Evolutionary conservation across 2,113 vertebrate genomes (phyloP).

Genomic region (Dasyurus viverrinus): DNA sequence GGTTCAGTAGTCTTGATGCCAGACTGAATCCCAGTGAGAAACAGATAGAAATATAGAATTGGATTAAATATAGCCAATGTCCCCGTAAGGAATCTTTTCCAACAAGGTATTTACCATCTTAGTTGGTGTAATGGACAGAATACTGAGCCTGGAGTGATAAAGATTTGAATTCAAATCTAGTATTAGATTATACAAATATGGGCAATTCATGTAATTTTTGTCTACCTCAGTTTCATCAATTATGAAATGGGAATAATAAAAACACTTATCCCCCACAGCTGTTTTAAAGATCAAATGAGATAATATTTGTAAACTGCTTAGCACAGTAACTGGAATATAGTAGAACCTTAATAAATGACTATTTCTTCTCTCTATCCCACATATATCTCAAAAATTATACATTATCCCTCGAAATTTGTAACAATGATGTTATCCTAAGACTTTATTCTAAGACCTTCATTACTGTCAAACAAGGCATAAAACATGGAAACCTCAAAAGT

Average conservation of each 20-base stretch:
- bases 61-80: not conserved
- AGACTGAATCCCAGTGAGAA: not conserved
- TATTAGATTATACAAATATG: not conserved
- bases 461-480: not conserved
- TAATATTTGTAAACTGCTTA: not conserved
- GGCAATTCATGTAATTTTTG: not conserved
- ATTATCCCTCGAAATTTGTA: not conserved
- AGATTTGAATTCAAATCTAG: not conserved
- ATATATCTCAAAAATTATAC: not conserved
- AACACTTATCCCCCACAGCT: not conserved
- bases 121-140: not conserved
- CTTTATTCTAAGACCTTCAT: not conserved
- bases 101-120: not conserved
- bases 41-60: not conserved
- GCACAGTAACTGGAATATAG: not conserved
- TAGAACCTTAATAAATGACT: not conserved
- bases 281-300: not conserved
- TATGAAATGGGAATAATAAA: not conserved
- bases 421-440: not conserved
- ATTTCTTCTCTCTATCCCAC: not conserved
- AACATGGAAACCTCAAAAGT: not conserved
- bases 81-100: not conserved
- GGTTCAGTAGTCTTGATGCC: not conserved
- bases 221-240: not conserved
- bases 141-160: not conserved